Evolutionary conservation across 2,113 vertebrate genomes (phyloP), one percentile per base, ranked within the genome.

Genomic region (Poecilia latipinna): DNA sequence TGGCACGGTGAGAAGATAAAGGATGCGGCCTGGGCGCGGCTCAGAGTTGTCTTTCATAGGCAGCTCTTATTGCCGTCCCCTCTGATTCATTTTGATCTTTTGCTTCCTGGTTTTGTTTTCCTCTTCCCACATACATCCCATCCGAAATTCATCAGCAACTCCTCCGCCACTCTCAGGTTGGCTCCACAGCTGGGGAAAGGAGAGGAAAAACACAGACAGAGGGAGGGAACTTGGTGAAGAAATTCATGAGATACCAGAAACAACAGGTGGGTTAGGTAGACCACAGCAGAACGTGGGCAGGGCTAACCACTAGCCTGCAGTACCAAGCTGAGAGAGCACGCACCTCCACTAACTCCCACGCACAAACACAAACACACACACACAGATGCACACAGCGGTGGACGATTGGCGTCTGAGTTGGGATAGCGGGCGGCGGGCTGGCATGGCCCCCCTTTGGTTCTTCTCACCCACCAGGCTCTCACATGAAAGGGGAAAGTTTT

Each of bases 401-500:
- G 86, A 75, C 70, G 32, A 76, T 63, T 72, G 12, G 22, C 77
- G 57, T 80, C 65, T 75, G 66, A 31, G 75, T 65, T 71, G 85
- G 80, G 82, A 79, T 65, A 75, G 80, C 67, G 79, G 84, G 84
- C 78, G 82, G 80, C 31, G 67, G 70, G 79, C 75, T 85, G 89
- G 90, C 85, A 86, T 73, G 79, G 77, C 80, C 89, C 89, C 88
- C 83, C 71, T 88, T 88, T 80, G 81, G 87, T 76, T 91, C 84
- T 85, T 83, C 89, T 90, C 86, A 82, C 79, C 85, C 89, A 91
- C 89, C 61, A 87, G 80, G 86, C 86, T 88, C 90, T 83, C 69
- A 91, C 89, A 91, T 91, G 85, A 91, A 93, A 93, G 90, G 72
- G 79, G 83, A 88, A 86, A 79, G 83, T 88, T 90, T 85, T 54